Evolutionary conservation across 2,888 invertebrate genomes (phyloP), one percentile per base, ranked within the genome.

Genomic region (Syrphus vitripennis): DNA sequence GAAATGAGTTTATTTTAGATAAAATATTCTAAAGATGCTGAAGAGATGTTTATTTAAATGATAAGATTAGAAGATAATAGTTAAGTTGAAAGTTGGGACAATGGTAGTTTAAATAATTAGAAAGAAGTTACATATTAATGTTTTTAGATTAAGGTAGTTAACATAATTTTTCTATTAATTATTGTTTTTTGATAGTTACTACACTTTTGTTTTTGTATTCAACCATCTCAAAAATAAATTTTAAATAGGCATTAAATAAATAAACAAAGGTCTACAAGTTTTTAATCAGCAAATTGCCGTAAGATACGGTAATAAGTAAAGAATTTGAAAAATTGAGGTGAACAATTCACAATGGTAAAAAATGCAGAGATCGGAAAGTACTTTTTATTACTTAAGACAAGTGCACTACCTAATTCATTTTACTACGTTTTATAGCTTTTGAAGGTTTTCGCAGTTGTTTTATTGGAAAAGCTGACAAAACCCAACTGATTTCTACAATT

Each of bases 11-110:
- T 26, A 19, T 45, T 65, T 45, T 7, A 67, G 67, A 67, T 67
- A 34, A 61, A 7, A 12, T 34, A 14, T 24, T 31, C 1, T n/a
- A 16, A n/a, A 12, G 65, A 65, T 65, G 29, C 65, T 65, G 31
- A 24, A 40, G 24, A 40, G 21, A 61, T 61, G 40, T 61, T 61
- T 40, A 61, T n/a, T 53, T 50, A 10, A 40, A n/a, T 61, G 61
- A 61, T 61, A 26, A 61, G 61, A 61, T 61, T 19, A 61, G 7
- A 24, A 24, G 12, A 16, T 24, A 26, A 34, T 26, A 61, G 61
- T 61, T 61, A 14, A 42, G n/a, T 5, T 40, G n/a, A 21, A 14
- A 42, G n/a, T 5, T 40, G n/a, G 14, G 37, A 29, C 29, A 29
- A 55, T 26, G 50, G 50, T 50, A 26, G 24, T 19, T 16, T 1